These are phyloP conservation scores for Trilocha varians DNA, from an alignment of 2,888 invertebrate genomes.

Conservation along the genomic window DNA sequence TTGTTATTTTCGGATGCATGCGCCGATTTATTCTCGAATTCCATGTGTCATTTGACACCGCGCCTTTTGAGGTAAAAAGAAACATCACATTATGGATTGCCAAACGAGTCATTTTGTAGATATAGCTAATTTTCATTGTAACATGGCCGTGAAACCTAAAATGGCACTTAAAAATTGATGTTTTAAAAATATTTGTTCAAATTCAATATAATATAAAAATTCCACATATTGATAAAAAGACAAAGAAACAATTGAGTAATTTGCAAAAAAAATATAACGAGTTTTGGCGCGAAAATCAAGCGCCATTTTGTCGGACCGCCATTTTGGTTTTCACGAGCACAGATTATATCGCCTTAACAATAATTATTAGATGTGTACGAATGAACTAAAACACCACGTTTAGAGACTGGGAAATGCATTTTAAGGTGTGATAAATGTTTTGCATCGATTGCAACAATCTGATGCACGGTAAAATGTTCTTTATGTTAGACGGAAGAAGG, in stretches of 20 bases:
- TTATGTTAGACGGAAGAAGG: slow-evolving; percentile 29
- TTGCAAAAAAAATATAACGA: too few species aligned
- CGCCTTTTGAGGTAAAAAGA: background rate
- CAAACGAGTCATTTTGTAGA: slow-evolving; percentile 55
- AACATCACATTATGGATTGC: slow-evolving; percentile 49
- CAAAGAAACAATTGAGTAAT: too few species aligned
- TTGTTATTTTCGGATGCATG: background rate
- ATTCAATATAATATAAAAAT: too few species aligned
- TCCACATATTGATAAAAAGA: too few species aligned
- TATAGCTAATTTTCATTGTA: slow-evolving; percentile 13
- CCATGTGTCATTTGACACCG: background rate
- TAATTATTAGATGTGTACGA: slow-evolving; percentile 25
- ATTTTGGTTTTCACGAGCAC: background rate
- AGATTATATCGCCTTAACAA: background rate
- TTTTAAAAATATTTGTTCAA: too few species aligned
- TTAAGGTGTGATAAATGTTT: slow-evolving; percentile 42
- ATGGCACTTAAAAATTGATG: too few species aligned
- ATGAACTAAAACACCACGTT: slow-evolving; percentile 50
- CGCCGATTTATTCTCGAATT: background rate
- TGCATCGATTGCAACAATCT: slow-evolving; percentile 2
- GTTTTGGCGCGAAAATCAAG: too few species aligned
- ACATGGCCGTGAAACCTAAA: too few species aligned
- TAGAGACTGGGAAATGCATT: slow-evolving; percentile 64
- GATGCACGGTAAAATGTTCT: background rate
- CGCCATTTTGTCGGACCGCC: too few species aligned